A percentile compares a stretch with the other conserved stretches of the same genome.
These are phyloP conservation scores for Trissonchulus latispiculum DNA, from an alignment of 2,888 invertebrate species.

Conservation along the genomic window DNA sequence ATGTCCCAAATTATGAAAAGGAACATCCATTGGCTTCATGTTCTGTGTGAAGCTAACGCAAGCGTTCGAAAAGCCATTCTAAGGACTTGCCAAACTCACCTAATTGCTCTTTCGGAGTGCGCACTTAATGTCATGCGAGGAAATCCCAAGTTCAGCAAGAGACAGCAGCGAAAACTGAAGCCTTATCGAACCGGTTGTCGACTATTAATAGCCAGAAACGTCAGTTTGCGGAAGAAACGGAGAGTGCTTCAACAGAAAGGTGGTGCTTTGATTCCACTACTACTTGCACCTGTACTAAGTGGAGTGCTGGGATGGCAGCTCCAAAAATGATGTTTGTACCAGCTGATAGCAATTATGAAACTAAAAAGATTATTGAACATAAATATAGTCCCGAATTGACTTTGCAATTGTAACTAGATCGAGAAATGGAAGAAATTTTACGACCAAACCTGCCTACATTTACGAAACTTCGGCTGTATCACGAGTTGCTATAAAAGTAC, in stretches of 20 bases:
- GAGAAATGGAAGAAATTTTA: not conserved
- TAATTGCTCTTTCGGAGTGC: conserved; percentile 7
- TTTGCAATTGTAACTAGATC: not conserved
- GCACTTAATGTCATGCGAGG: not conserved
- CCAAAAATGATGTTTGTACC: conserved; percentile 3
- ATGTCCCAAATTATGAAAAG: not conserved
- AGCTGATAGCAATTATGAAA: not conserved
- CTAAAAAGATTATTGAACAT: not conserved
- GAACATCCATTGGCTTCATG: not conserved
- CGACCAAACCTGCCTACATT: not conserved
- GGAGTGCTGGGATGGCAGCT: not conserved
- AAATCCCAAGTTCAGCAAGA: not conserved
- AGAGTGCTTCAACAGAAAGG: not conserved
- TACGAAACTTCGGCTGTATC: not conserved
- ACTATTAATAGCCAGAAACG: not conserved
- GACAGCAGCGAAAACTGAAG: not conserved
- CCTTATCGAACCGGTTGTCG: not conserved
- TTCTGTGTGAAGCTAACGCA: not conserved
- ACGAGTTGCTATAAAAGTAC: conserved; percentile 5
- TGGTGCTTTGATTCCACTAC: not conserved
- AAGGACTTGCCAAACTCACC: not conserved
- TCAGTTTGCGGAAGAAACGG: not conserved
- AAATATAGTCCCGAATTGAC: not conserved
- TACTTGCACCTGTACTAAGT: too few species aligned
- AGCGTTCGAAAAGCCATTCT: not conserved